phyloP scores from a whole-genome alignment of 2,797 vertebrate species.

The Dicrostonyx torquatus region DNA sequence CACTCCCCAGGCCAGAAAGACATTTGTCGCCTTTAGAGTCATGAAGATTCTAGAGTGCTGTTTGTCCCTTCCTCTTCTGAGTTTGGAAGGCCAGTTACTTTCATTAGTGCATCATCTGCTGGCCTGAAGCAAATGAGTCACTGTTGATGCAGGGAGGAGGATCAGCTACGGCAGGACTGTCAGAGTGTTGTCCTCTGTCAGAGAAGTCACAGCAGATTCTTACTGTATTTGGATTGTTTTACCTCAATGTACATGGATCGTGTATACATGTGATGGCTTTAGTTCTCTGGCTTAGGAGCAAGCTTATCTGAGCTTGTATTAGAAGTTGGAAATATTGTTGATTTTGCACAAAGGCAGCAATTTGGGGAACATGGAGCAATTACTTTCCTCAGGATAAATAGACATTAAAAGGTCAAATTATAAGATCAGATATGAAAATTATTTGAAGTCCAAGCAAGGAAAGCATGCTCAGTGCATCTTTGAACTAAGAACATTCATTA shows the following conservation, averaged over 20 bases:
- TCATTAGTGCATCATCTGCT: slow-evolving; percentile 14
- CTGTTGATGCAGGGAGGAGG: slow-evolving; percentile 31
- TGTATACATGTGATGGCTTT: not conserved
- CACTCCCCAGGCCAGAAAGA: not conserved
- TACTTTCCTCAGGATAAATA: not conserved
- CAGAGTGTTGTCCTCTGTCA: not conserved
- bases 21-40: not conserved
- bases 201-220: slow-evolving; percentile 7
- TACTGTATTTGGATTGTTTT: slow-evolving; percentile 49
- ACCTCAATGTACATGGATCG: not conserved
- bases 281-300: slow-evolving; percentile 6
- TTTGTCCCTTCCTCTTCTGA: slow-evolving; percentile 51
- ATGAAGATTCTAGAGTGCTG: not conserved
- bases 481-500: not conserved
- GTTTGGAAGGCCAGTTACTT: slow-evolving; percentile 47
- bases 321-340: slow-evolving; percentile 34
- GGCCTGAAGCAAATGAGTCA: slow-evolving; percentile 57
- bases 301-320: not conserved
- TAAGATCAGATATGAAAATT: not conserved
- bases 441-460: not conserved
- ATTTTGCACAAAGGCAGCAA: slow-evolving; percentile 2
- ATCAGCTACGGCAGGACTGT: slow-evolving; percentile 10
- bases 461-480: not conserved
- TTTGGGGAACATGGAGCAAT: not conserved
- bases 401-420: not conserved